These are phyloP conservation scores for Alaudala cheleensis DNA, from an alignment of 2,113 vertebrate genomes.

Conservation along the genomic window DNA sequence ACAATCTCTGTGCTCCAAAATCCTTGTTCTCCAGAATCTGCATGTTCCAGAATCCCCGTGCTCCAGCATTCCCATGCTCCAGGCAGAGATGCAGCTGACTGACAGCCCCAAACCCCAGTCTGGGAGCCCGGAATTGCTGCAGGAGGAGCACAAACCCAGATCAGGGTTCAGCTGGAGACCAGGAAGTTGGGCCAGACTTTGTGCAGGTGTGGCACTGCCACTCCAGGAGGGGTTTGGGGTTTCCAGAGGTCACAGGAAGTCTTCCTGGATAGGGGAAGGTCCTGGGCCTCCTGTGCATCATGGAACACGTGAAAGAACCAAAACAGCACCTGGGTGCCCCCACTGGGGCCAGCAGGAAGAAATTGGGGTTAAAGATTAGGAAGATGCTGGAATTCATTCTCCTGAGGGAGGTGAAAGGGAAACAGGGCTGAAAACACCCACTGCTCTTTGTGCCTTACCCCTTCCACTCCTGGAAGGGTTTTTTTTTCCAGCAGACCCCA, in stretches of 20 bases:
- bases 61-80: neutral
- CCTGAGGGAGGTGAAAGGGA: neutral
- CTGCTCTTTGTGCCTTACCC: neutral
- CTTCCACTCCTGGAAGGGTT: neutral
- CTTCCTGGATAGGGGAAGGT: neutral
- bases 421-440: neutral
- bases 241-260: neutral
- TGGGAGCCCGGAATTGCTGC: neutral
- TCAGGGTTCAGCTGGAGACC: accelerated
- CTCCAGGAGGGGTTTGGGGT: accelerated
- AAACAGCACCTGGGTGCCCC: neutral
- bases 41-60: neutral
- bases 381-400: neutral
- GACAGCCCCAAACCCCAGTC: accelerated
- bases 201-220: neutral
- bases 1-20: neutral
- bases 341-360: neutral
- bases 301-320: neutral
- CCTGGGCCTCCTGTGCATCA: too few species aligned
- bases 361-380: too few species aligned
- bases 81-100: neutral
- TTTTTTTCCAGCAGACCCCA: neutral
- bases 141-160: accelerated
- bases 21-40: neutral
- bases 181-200: neutral